Conservation (phyloP, 2,113 vertebrate genomes). For the Enhydra lutris region DNA sequence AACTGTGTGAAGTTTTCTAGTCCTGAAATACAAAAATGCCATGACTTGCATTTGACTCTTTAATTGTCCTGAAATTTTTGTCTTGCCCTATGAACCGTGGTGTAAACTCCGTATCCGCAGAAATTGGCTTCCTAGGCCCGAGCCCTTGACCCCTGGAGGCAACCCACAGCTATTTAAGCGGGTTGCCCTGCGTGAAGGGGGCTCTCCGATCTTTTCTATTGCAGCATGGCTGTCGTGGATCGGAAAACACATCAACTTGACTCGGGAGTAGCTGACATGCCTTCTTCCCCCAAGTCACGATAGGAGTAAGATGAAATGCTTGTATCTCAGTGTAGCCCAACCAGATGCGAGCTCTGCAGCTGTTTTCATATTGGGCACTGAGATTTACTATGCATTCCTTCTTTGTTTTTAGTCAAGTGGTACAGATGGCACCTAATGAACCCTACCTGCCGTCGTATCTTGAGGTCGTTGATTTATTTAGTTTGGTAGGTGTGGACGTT, state of each 20-base stretch:
- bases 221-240: not conserved
- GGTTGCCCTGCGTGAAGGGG: not conserved
- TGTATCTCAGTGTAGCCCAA: not conserved
- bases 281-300: not conserved
- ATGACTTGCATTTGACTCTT: not conserved
- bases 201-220: not conserved
- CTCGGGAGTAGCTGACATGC: not conserved
- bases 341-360: conserved; percentile 25
- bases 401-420: conserved; percentile 60
- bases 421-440: conserved; percentile 61
- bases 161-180: not conserved
- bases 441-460: not conserved
- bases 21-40: conserved; percentile 1
- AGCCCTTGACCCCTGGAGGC: not conserved
- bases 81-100: not conserved
- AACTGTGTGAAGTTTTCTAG: not conserved
- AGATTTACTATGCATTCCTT: conserved; percentile 16
- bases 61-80: not conserved
- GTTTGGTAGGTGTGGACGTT: conserved; percentile 41
- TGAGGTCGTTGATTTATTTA: conserved; percentile 60
- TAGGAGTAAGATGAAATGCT: not conserved
- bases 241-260: not conserved
- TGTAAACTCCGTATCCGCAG: not conserved
- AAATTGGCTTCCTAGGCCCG: not conserved
- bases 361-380: not conserved